phyloP scores from a whole-genome alignment of 2,888 invertebrate species.

The Papilio elwesi region DNA sequence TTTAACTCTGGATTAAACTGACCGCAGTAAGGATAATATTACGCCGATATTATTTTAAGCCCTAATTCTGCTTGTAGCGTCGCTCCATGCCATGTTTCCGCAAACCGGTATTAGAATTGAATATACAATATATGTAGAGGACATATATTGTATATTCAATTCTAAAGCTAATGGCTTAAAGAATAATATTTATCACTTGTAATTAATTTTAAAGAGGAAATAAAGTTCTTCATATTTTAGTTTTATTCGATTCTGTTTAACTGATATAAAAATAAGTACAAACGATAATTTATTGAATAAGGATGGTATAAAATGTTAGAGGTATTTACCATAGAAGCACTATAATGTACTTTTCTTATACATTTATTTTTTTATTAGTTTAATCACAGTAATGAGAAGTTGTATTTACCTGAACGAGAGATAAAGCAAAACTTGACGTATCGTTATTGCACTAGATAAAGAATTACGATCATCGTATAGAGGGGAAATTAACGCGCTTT shows the following conservation, averaged over 20 bases:
- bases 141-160: conserved; percentile 21
- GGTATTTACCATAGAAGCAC: too few relatives aligned
- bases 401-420: too few relatives aligned
- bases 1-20: not conserved
- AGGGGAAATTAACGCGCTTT: too few relatives aligned
- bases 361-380: too few relatives aligned
- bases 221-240: not conserved
- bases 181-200: conserved; percentile 9
- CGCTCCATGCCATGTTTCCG: conserved; percentile 27
- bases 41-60: conserved; percentile 15
- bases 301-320: too few relatives aligned
- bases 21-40: conserved; percentile 5
- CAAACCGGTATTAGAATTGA: conserved; percentile 34
- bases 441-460: too few relatives aligned
- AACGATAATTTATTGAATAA: too few relatives aligned
- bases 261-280: too few relatives aligned
- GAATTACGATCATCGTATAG: too few relatives aligned
- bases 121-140: not conserved
- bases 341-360: too few relatives aligned
- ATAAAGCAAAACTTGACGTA: too few relatives aligned
- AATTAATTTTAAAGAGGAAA: not conserved
- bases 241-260: not conserved
- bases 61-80: conserved; percentile 14
- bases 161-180: not conserved
- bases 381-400: too few relatives aligned